These are phyloP conservation scores for Etheostoma cragini DNA, from an alignment of 2,113 vertebrate genomes.

Conservation along the genomic window DNA sequence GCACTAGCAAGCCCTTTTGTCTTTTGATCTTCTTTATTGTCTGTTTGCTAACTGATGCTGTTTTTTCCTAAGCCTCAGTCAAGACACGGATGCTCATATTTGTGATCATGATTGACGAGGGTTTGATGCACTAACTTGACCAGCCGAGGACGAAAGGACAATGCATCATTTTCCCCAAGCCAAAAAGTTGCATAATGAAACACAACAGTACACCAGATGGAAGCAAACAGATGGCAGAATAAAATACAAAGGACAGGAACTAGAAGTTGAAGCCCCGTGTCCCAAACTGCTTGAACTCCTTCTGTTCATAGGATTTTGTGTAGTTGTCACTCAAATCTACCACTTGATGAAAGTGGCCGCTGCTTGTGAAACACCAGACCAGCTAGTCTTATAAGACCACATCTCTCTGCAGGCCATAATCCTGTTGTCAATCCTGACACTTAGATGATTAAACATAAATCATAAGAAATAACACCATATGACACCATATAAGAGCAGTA, in stretches of 20 bases:
- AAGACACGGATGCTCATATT: not conserved
- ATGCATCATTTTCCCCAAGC: conserved; percentile 20
- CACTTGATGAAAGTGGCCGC: too few species aligned
- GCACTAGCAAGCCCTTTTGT: not conserved
- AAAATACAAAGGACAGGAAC: conserved; percentile 2
- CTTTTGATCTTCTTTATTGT: not conserved
- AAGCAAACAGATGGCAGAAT: conserved; percentile 17
- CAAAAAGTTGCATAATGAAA: conserved; percentile 37
- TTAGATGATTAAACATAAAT: too few species aligned
- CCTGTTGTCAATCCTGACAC: too few species aligned
- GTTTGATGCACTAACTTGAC: conserved; percentile 15
- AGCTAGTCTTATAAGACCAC: too few species aligned
- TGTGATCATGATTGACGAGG: conserved; percentile 12
- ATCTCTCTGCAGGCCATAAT: too few species aligned
- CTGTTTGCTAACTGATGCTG: not conserved
- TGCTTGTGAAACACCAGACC: too few species aligned
- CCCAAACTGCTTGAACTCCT: not conserved
- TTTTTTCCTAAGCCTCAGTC: not conserved
- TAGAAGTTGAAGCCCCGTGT: not conserved
- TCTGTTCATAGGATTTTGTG: not conserved
- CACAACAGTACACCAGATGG: conserved; percentile 33
- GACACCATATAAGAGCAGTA: too few species aligned
- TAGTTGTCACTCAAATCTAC: not conserved
- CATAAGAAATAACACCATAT: too few species aligned
- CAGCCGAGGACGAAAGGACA: conserved; percentile 22